Conservation (phyloP, 2,797 vertebrate genomes). For the Cryptoblepharus egeriae region DNA sequence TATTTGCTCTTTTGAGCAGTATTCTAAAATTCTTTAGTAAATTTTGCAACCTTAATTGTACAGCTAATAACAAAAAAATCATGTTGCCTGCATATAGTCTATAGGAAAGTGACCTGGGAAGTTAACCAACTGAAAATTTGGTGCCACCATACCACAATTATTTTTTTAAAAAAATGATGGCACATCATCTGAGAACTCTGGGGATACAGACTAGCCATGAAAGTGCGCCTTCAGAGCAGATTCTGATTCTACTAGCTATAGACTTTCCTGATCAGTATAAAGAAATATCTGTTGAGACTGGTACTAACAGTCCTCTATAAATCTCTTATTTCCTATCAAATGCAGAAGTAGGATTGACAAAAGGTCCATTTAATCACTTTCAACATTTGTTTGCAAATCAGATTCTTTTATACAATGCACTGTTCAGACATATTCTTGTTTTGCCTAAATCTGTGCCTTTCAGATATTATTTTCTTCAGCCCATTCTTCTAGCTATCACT, state of each 20-base stretch:
- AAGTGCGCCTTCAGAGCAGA: background rate
- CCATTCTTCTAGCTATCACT: background rate
- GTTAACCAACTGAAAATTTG: background rate
- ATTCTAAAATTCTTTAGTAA: background rate
- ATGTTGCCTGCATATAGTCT: background rate
- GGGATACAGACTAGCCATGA: background rate
- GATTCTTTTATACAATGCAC: background rate
- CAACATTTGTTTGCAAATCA: no score
- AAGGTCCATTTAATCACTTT: no score
- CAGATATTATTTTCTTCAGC: background rate
- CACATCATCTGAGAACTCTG: background rate
- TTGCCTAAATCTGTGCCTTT: background rate
- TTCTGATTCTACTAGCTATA: background rate
- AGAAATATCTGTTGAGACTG: background rate
- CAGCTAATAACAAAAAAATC: background rate
- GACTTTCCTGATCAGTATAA: background rate
- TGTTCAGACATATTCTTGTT: background rate
- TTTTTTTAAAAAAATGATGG: background rate
- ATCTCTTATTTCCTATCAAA: no score
- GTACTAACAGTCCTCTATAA: no score
- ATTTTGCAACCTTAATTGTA: background rate
- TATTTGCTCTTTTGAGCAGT: no score
- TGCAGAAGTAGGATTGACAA: no score
- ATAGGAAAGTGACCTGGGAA: background rate
- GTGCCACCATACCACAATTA: background rate